Base-by-base conservation (phyloP, 37 sponge, comb jelly and placozoan species). In the Cladorhizidae sp. region DNA sequence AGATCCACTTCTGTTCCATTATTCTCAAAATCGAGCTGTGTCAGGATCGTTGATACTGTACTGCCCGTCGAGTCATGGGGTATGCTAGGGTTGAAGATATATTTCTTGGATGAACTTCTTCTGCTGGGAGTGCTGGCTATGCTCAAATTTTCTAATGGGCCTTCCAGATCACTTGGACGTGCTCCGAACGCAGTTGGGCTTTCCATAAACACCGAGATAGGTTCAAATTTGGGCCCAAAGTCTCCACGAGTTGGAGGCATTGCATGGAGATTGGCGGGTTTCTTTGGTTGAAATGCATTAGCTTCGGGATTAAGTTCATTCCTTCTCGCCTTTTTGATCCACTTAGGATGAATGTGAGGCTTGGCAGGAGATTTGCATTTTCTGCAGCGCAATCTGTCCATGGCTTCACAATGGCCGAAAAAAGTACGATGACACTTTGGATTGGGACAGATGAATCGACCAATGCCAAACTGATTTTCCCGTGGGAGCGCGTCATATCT, bases 401-500 rank as follows among this genome's bases (percentile, higher is more conserved):
- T 41, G 2, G 71, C 71, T 43, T 71, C 71, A 71, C 71, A 71
- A 23, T 71, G 23, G 3, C 45, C 71, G n/a, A 41, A 71, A 41
- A 71, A 71, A 20, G 23, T 41, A 26, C 71, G 42, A 2, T 43
- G 2, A 71, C 71, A 71, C 3, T 14, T 36, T 1, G 37, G 2
- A 2, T 71, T 71, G n/a, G 71, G 42, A 41, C 71, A 71, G 7
- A 71, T 22, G 26, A 43, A 71, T 43, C 71, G 71, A 41, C 71
- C 71, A 5, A 71, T 71, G 15, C 71, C 71, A 71, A 71, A 71
- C 43, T 71, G 49, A 14, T 71, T 71, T 14, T 71, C 71, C 45
- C 43, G 40, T 9, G 71, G 71, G 2, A 71, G 3, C 15, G 71
- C 43, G 41, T 71, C 71, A 43, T 71, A 71, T 41, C 71, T 40